phyloP scores from a whole-genome alignment of 2,888 invertebrate species.

The Drosophila nr. fundita region DNA sequence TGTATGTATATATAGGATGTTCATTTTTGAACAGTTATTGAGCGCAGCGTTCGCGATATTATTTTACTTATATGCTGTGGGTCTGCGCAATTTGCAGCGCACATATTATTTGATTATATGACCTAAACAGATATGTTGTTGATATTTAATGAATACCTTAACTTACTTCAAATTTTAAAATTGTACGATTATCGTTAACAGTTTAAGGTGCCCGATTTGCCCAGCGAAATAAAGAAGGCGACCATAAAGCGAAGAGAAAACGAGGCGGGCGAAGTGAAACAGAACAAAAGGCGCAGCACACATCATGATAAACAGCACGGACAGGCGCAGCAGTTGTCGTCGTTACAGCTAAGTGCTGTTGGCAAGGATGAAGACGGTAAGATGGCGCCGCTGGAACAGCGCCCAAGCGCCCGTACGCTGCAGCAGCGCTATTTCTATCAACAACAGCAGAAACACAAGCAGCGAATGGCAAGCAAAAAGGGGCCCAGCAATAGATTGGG shows the following conservation, averaged over 20 bases:
- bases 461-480: slow-evolving; percentile 70
- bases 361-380: slow-evolving; percentile 57
- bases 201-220: slow-evolving; percentile 82
- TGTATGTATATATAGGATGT: too few relatives aligned
- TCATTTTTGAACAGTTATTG: too few relatives aligned
- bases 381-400: slow-evolving; percentile 46
- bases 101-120: too few relatives aligned
- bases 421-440: slow-evolving; percentile 75
- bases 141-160: background rate
- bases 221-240: slow-evolving; percentile 75
- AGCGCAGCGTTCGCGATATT: too few relatives aligned
- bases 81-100: too few relatives aligned
- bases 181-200: slow-evolving; percentile 19
- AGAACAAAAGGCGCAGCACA: slow-evolving; percentile 65
- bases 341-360: slow-evolving; percentile 10
- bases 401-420: slow-evolving; percentile 56
- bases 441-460: slow-evolving; percentile 78
- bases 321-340: slow-evolving; percentile 29
- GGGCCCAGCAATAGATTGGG: slow-evolving; percentile 40
- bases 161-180: background rate
- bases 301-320: slow-evolving; percentile 59
- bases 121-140: too few relatives aligned
- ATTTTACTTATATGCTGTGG: too few relatives aligned
- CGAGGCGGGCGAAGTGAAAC: slow-evolving; percentile 54
- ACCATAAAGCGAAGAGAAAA: slow-evolving; percentile 80